Base-by-base conservation (phyloP, 1,140 invertebrate genomes). In the Halotydeus destructor region DNA sequence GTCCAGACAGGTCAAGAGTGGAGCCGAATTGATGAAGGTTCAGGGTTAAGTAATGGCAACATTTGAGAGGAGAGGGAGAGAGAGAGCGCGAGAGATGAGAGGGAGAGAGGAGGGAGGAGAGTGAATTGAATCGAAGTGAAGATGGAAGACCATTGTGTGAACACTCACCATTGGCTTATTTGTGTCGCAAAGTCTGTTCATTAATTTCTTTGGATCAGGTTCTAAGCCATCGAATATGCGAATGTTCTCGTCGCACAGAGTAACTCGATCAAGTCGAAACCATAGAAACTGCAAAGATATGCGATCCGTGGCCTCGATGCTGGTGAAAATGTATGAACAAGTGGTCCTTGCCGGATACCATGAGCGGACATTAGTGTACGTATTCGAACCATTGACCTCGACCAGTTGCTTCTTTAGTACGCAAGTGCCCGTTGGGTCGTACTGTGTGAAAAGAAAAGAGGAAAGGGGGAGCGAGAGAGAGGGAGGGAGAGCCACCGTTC, bases 321-420 rank as follows among this genome's bases (percentile, higher is more conserved):
- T 45, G 5, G 43, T 38, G 28, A 53, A 53, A 2, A 44, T 28
- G 21, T 53, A 53, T 3, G 44, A 42, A 26, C 52, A 53, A 14
- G 50, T 52, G 9, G 49, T 50, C 25, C 52, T 53, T 5, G 41
- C 43, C 6, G 50, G 50, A 34, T 52, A 53, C 52, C 52, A 53
- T 5, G 52, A 53, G 9, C 50, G 27, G 3, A 52, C 32, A 14
- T 44, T 43, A 3, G 46, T 49, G 35, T 48, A 53, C 0, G 43
- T 4, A 25, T 34, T 25, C 5, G 18, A 19, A 11, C 21, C 14
- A 31, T 33, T 22, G 8, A 41, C 37, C 22, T 47, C 47, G 5
- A 35, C 37, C 11, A 53, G 40, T n/a, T 48, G 43, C 30, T 46
- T 22, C 32, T 52, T 46, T 3, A 53, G 39, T 12, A 49, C 36